Evolutionary conservation across 2,113 vertebrate genomes (phyloP), one percentile per base, ranked within the genome.

Genomic region (Platichthys stellatus): DNA sequence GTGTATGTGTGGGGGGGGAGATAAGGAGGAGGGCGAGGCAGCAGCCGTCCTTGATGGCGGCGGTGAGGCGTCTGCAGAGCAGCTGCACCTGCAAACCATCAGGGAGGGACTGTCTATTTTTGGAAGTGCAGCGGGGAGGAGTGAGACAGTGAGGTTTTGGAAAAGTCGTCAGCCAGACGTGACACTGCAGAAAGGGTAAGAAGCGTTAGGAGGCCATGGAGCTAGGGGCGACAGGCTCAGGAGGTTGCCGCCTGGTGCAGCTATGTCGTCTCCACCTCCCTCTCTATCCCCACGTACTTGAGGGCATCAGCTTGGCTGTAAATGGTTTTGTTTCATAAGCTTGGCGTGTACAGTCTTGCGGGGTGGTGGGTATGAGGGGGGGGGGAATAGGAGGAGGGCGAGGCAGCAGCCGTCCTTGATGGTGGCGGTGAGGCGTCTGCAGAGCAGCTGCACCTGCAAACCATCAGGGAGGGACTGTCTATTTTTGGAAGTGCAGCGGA

Each of bases 301-400:
- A 99, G 95, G 81, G 98, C 98, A 31, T 99, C 98, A 0, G 97
- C 98, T 93, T 99, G 98, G 94, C 98, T 99, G 94, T 99, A 99
- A 82, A 88, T 82, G 82, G 78, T 84, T 74, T 65, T 26, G 62
- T 78, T 89, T 87, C 40, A 77, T 80, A 88, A 87, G 86, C 84
- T 85, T 73, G 23, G 61, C 23, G 62, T 83, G 78, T 60, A 85
- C 64, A 72, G 73, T 75, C 56, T 77, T 82, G 83, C 73, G 83
- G 74, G 69, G 59, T 24, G 57, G 54, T 69, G 83, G 74, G 69
- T 62, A 23, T 23, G 23, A 1, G 47, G 57, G 59, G 66, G 60
- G 18, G 75, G 83, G 69, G 5, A 45, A 65, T 58, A 76, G 57
- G 24, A 17, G 57, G 24, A 17, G 53, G 66, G 73, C 28, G 56